These are phyloP conservation scores for Ectobius pallidus DNA, from an alignment of 2,888 invertebrate genomes.

Conservation along the genomic window DNA sequence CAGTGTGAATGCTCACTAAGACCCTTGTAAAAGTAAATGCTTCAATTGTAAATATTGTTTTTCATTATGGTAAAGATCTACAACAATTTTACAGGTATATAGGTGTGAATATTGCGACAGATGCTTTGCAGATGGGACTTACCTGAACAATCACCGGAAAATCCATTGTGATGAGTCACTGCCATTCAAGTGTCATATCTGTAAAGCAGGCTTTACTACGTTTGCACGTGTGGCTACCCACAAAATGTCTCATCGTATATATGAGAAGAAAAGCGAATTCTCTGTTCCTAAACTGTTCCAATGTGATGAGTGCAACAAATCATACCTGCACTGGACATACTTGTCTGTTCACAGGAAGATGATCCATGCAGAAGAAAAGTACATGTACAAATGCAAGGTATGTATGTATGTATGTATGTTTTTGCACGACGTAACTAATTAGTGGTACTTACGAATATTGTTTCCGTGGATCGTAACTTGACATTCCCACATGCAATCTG, in stretches of 20 bases:
- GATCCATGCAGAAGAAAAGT: conserved; percentile 26
- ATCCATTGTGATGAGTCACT: conserved; percentile 9
- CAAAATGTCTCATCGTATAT: conserved; percentile 31
- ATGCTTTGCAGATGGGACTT: conserved; percentile 58
- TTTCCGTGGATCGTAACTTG: too few species aligned
- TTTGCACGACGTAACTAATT: too few species aligned
- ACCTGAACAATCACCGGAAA: conserved; percentile 57
- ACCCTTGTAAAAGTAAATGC: too few species aligned
- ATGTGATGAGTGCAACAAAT: conserved; percentile 61
- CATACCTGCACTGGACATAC: conserved; percentile 62
- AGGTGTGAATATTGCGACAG: conserved; percentile 63
- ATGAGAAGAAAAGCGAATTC: conserved; percentile 50
- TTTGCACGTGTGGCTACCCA: conserved; percentile 36
- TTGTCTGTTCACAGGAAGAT: conserved; percentile 45
- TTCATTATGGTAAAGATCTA: too few species aligned
- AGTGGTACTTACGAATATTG: too few species aligned
- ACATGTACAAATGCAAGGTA: conserved; percentile 33
- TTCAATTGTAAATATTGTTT: too few species aligned
- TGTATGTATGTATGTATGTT: too few species aligned
- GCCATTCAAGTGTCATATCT: conserved; percentile 33
- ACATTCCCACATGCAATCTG: too few species aligned
- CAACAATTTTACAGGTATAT: conserved; percentile 48
- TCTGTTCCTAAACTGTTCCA: conserved; percentile 61
- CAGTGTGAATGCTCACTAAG: too few species aligned
- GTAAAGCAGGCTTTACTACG: conserved; percentile 24